Conservation (phyloP, 2,888 invertebrate species). For the Neoitamus cyanurus region DNA sequence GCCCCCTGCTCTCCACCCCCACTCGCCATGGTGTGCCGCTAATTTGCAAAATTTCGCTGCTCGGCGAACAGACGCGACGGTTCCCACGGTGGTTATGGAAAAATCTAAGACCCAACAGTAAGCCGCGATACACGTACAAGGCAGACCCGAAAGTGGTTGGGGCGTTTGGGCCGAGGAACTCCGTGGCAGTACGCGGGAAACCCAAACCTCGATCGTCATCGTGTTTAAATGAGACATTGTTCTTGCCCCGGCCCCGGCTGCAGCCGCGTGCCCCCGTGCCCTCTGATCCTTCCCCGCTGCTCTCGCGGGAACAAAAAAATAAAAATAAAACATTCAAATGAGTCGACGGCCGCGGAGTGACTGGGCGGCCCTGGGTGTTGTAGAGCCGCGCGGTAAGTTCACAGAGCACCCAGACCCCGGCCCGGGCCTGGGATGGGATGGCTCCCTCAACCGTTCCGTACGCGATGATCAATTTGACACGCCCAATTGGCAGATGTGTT, state of each 20-base stretch:
- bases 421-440: not conserved
- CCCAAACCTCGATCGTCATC: constrained; percentile 10
- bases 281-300: constrained; percentile 4
- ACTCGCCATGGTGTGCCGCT: not conserved
- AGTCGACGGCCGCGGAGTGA: not conserved
- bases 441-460: not conserved
- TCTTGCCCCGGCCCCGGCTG: not conserved
- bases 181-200: not conserved
- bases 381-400: not conserved
- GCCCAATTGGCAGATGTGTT: constrained; percentile 45
- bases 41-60: constrained; percentile 38
- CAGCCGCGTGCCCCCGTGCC: not conserved
- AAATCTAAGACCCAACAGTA: not conserved
- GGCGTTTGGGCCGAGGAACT: not conserved
- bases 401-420: not conserved
- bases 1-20: not conserved
- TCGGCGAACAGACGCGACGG: not conserved
- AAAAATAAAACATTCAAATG: not conserved
- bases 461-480: constrained; percentile 42
- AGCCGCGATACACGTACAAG: constrained; percentile 1
- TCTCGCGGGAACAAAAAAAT: not conserved
- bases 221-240: constrained; percentile 40
- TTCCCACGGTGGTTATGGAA: constrained; percentile 32
- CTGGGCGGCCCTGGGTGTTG: not conserved
- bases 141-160: not conserved